A percentile compares a stretch with the other conserved stretches of the same genome.
phyloP scores from a whole-genome alignment of 1,140 invertebrate species.

The Temnothorax longispinosus region DNA sequence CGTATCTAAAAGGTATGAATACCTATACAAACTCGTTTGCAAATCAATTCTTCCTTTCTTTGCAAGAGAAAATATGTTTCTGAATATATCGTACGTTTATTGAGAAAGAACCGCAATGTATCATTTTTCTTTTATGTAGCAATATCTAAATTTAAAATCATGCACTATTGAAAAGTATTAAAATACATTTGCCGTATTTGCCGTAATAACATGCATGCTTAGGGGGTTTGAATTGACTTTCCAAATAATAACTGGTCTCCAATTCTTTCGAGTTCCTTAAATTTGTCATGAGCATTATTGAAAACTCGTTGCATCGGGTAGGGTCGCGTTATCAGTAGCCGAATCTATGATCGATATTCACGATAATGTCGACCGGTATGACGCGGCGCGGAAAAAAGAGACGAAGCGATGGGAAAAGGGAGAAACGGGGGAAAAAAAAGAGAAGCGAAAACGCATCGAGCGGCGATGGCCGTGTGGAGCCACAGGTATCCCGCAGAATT shows the following conservation, averaged over 20 bases:
- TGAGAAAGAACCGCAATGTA: not conserved
- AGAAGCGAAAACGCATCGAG: constrained; percentile 64
- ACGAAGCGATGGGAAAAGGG: constrained; percentile 22
- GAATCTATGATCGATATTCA: constrained; percentile 70
- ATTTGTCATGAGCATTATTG: constrained; percentile 9
- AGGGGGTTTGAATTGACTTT: not conserved
- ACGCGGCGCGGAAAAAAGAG: constrained; percentile 49
- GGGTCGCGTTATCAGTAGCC: constrained; percentile 59
- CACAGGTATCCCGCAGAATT: constrained; percentile 69
- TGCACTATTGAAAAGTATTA: not conserved
- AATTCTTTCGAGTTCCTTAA: constrained; percentile 1
- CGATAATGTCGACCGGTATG: constrained; percentile 70
- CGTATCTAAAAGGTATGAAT: constrained; percentile 27
- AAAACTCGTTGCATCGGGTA: not conserved
- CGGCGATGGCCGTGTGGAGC: constrained; percentile 70
- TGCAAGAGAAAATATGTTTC: not conserved
- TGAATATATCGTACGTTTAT: not conserved
- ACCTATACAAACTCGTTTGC: constrained; percentile 9
- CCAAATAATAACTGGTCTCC: not conserved
- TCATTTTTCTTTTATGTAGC: not conserved
- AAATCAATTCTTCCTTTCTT: constrained; percentile 29
- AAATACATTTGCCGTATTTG: not conserved
- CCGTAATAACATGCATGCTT: no score
- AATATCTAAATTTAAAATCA: not conserved
- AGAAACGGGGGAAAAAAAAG: constrained; percentile 7